phyloP scores from a whole-genome alignment of 2,113 vertebrate genomes.

The Caloenas nicobarica region DNA sequence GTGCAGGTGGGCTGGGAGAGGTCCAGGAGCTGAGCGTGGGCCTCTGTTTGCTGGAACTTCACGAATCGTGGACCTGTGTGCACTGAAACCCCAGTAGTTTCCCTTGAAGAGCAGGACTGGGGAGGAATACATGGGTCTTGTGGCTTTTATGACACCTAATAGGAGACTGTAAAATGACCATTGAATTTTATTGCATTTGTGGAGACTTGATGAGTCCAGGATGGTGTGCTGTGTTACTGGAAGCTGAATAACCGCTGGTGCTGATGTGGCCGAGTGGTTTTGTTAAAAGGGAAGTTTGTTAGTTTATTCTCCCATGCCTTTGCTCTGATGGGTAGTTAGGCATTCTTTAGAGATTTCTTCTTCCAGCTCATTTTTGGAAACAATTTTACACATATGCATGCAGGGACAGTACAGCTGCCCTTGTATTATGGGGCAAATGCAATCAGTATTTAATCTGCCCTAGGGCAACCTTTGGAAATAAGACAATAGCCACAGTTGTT shows the following conservation, averaged over 20 bases:
- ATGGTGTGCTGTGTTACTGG: background rate
- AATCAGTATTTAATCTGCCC: slow-evolving; percentile 51
- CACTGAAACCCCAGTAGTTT: background rate
- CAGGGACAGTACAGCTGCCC: background rate
- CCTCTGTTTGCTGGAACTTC: background rate
- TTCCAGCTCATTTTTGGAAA: slow-evolving; percentile 10
- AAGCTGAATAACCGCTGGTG: background rate
- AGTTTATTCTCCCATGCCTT: slow-evolving; percentile 1
- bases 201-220: background rate
- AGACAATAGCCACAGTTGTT: slow-evolving; percentile 60
- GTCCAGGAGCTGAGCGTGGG: background rate
- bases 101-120: background rate
- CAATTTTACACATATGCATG: background rate
- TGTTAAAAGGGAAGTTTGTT: background rate
- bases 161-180: background rate
- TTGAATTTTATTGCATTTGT: background rate
- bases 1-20: background rate
- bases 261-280: background rate
- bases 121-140: background rate
- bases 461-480: slow-evolving; percentile 60
- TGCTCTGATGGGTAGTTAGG: background rate
- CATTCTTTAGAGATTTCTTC: slow-evolving; percentile 7
- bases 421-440: slow-evolving; percentile 45
- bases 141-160: background rate
- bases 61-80: background rate